Evolutionary conservation across 2,888 invertebrate genomes (phyloP).

Genomic region (Cinara cedri): DNA sequence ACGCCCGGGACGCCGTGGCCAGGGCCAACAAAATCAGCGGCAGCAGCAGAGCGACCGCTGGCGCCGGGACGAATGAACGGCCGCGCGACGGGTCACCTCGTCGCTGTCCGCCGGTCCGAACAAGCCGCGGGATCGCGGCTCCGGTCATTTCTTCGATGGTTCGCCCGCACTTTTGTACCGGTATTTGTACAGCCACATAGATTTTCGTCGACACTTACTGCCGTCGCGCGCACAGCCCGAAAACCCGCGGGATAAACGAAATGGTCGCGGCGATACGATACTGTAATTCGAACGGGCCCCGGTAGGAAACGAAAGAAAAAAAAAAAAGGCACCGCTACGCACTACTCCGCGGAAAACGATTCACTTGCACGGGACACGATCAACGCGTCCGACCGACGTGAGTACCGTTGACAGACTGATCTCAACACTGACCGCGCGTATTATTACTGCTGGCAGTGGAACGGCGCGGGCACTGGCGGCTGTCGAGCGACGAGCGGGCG

Average conservation of each 20-base stretch:
- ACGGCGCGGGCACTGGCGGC: background rate
- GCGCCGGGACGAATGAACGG: background rate
- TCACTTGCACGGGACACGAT: background rate
- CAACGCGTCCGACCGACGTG: too few species aligned
- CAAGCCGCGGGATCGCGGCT: conserved; percentile 16
- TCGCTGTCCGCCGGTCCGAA: background rate
- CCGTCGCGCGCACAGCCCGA: background rate
- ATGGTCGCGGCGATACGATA: too few species aligned
- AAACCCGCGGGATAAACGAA: background rate
- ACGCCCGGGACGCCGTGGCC: conserved; percentile 13
- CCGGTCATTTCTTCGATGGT: conserved; percentile 34
- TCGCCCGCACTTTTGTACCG: conserved; percentile 41
- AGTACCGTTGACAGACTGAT: conserved; percentile 36
- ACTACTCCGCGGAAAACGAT: background rate
- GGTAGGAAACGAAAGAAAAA: background rate
- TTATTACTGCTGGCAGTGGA: background rate
- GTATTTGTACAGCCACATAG: conserved; percentile 53
- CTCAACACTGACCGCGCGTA: conserved; percentile 13
- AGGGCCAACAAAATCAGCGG: conserved; percentile 1
- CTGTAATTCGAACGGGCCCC: background rate
- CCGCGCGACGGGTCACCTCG: background rate
- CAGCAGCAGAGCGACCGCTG: background rate
- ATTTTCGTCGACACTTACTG: background rate
- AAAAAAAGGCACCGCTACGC: background rate
- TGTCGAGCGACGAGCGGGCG: background rate